Percentiles rank a stretch among this genome's conserved stretches.
phyloP scores from a whole-genome alignment of 2,113 vertebrate species.

The Stegastes partitus region DNA sequence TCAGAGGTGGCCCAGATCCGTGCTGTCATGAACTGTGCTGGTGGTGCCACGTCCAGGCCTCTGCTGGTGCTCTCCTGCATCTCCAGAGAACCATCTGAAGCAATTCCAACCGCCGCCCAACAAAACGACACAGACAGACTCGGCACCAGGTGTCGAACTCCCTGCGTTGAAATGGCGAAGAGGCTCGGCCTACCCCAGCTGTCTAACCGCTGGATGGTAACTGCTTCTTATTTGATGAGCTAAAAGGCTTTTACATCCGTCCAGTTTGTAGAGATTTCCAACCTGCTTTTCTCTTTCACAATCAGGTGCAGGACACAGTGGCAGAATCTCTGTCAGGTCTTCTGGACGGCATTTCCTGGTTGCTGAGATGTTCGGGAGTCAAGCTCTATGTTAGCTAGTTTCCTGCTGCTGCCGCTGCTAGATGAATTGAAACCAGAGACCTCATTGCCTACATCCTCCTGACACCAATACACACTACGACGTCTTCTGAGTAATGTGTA shows the following conservation, averaged over 20 bases:
- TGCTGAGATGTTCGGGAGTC: slow-evolving; percentile 88
- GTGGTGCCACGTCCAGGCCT: slow-evolving; percentile 84
- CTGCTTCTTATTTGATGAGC: not conserved
- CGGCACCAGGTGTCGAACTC: slow-evolving; percentile 77
- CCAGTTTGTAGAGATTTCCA: not conserved
- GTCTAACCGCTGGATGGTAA: slow-evolving; percentile 93
- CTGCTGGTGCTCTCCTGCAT: slow-evolving; percentile 92
- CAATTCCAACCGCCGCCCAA: not conserved
- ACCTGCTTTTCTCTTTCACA: not conserved
- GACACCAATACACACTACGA: not conserved
- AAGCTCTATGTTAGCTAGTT: slow-evolving; percentile 65
- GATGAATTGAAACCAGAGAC: slow-evolving; percentile 16
- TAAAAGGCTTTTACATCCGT: slow-evolving; percentile 6
- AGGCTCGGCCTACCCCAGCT: slow-evolving; percentile 87
- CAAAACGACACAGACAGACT: not conserved
- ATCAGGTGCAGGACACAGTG: slow-evolving; percentile 90
- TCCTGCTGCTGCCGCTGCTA: not conserved
- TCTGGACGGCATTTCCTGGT: slow-evolving; percentile 91
- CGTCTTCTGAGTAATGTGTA: slow-evolving; percentile 19
- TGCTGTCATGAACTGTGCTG: slow-evolving; percentile 87
- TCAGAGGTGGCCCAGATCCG: slow-evolving; percentile 88
- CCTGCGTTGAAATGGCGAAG: slow-evolving; percentile 90
- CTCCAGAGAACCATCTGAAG: slow-evolving; percentile 76
- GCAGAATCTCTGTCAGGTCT: slow-evolving; percentile 90
- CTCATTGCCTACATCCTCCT: not conserved